These are phyloP conservation scores for Ormyrus labotus DNA, from an alignment of 2,888 invertebrate genomes.

Conservation along the genomic window DNA sequence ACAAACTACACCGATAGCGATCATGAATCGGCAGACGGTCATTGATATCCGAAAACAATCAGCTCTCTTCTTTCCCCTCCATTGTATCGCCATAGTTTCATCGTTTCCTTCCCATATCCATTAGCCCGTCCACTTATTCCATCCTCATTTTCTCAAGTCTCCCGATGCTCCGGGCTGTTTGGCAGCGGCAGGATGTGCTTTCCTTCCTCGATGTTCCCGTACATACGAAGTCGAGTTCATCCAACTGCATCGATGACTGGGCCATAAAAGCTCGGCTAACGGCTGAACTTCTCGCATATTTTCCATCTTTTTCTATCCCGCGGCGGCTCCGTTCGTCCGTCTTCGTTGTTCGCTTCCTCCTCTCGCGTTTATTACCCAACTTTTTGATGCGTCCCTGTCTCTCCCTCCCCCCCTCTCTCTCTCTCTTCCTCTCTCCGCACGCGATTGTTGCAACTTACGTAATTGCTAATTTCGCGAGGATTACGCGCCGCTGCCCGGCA, in stretches of 20 bases:
- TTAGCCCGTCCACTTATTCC: neutral
- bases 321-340: neutral
- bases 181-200: neutral
- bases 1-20: no score
- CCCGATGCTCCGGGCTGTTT: neutral
- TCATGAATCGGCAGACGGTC: no score
- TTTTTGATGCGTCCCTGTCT: constrained; percentile 46
- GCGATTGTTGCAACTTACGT: constrained; percentile 53
- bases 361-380: constrained; percentile 58
- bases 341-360: constrained; percentile 42
- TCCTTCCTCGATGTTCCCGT: neutral
- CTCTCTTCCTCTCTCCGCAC: neutral
- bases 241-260: constrained; percentile 61
- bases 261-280: constrained; percentile 60
- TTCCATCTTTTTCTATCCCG: constrained; percentile 38
- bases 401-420: no score
- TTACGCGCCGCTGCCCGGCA: neutral
- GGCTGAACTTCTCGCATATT: constrained; percentile 54
- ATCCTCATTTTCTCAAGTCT: neutral
- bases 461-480: constrained; percentile 46
- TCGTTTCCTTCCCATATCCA: no score
- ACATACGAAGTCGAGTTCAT: constrained; percentile 50
- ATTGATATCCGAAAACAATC: no score
- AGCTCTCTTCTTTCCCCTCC: no score
- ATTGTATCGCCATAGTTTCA: no score